Base-by-base conservation (phyloP, 2,888 invertebrate genomes). In the Parnassius apollo region DNA sequence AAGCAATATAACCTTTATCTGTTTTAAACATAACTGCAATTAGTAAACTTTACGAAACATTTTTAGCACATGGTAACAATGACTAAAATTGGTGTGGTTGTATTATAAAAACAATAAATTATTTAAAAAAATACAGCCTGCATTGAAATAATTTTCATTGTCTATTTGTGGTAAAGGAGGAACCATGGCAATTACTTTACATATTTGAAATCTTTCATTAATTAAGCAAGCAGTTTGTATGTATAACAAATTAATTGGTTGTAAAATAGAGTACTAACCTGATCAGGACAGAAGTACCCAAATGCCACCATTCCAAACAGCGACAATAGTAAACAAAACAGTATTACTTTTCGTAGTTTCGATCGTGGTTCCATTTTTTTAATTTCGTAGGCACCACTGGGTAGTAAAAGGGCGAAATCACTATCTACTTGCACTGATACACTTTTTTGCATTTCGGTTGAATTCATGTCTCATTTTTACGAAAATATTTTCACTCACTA, bases 271-370 rank as follows among this genome's bases (percentile, higher is more conserved):
- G 44, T 42, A 69, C 93, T 93, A 78, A 96, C 95, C 93, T 96
- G 96, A 85, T 97, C 97, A 69, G 96, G 96, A 83, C 97, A 97
- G 81, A 97, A 97, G 86, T 97, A 97, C 77, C 97, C 97, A 83
- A 97, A 96, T 77, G 96, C 97, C 74, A 97, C 94, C 86, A 97
- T 96, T 71, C 97, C 96, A 82, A 96, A 95, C 69, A 97, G 93
- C 72, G 96, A 96, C 78, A 97, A 93, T 75, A 95, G 93, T 79
- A 97, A 93, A 91, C 97, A 97, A 87, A 97, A 94, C 78, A 96
- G 93, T 80, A 95, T 95, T 83, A 96, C 94, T 92, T 95, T 95
- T 82, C 96, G 94, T 81, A 96, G 93, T 88, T 94, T 95, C 77
- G 96, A 95, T 89, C 95, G 94, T 80, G 96, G 94, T 93, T 96